phyloP scores from a whole-genome alignment of 2,888 invertebrate genomes.

The Gasteruption jaculator region DNA sequence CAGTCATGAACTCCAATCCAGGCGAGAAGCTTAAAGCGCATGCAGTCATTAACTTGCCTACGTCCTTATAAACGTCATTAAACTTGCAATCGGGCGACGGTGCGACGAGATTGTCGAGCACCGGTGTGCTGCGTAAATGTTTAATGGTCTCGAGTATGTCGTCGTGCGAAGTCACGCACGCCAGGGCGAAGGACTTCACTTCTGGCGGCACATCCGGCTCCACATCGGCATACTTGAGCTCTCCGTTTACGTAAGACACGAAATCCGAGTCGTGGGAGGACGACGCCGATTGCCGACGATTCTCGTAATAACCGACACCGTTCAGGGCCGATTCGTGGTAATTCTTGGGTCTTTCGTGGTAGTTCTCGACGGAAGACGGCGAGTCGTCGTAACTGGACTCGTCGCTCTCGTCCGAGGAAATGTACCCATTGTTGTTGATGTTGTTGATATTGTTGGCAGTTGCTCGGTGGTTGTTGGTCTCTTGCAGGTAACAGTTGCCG shows the following conservation, averaged over 20 bases:
- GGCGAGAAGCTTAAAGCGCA: no score
- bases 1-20: no score
- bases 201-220: slow-evolving; percentile 26
- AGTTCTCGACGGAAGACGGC: slow-evolving; percentile 30
- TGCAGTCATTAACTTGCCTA: slow-evolving; percentile 44
- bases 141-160: slow-evolving; percentile 40
- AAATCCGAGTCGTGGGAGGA: slow-evolving; percentile 29
- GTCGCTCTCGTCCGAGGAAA: slow-evolving; percentile 30
- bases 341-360: slow-evolving; percentile 21
- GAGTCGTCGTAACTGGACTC: slow-evolving; percentile 32
- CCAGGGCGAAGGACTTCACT: slow-evolving; percentile 32
- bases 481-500: no score
- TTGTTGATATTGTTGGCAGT: slow-evolving; percentile 4
- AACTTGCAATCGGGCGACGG: slow-evolving; percentile 38
- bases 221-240: slow-evolving; percentile 24
- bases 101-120: slow-evolving; percentile 40
- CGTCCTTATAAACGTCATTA: slow-evolving; percentile 31
- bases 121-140: slow-evolving; percentile 39
- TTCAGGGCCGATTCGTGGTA: slow-evolving; percentile 22
- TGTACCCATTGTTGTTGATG: slow-evolving; percentile 23
- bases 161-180: slow-evolving; percentile 39
- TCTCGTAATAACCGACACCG: no score
- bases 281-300: no score
- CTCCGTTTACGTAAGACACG: slow-evolving; percentile 21
- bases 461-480: no score